Conservation (phyloP, 1,140 invertebrate genomes). For the Ostrea edulis region DNA sequence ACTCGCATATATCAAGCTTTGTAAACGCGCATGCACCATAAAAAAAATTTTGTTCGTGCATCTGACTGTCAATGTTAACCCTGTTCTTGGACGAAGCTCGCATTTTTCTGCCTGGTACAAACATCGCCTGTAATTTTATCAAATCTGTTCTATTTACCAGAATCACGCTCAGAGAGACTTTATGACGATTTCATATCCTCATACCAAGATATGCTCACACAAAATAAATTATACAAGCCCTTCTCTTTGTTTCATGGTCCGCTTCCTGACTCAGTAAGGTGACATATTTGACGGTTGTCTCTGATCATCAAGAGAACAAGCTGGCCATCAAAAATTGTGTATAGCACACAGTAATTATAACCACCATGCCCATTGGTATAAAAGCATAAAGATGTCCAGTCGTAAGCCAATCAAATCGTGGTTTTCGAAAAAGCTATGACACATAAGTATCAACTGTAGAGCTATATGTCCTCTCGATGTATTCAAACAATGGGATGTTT, state of each 20-base stretch:
- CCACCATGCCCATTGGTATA: slow-evolving; percentile 16
- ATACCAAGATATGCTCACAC: not conserved
- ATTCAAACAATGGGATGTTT: slow-evolving; percentile 33
- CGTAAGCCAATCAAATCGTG: not conserved
- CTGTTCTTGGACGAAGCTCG: not conserved
- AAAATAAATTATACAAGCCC: not conserved
- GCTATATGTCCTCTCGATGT: not conserved
- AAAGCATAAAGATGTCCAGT: slow-evolving; percentile 33
- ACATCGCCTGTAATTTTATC: not conserved
- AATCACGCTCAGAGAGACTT: not conserved
- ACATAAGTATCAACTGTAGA: not conserved
- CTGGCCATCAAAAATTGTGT: slow-evolving; percentile 12
- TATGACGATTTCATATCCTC: slow-evolving; percentile 28
- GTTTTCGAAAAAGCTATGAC: slow-evolving; percentile 15
- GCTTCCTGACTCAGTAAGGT: not conserved
- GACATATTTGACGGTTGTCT: slow-evolving; percentile 21
- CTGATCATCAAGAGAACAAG: not conserved
- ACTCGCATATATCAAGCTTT: not conserved
- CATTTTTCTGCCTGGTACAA: not conserved
- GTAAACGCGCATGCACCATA: not conserved
- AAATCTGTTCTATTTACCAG: not conserved
- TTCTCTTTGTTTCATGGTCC: not conserved
- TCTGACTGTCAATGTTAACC: not conserved
- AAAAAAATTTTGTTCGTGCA: not conserved
- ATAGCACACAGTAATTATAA: slow-evolving; percentile 14